These are phyloP conservation scores for Oryzias sinensis DNA, from an alignment of 2,797 vertebrate genomes.

Conservation along the genomic window DNA sequence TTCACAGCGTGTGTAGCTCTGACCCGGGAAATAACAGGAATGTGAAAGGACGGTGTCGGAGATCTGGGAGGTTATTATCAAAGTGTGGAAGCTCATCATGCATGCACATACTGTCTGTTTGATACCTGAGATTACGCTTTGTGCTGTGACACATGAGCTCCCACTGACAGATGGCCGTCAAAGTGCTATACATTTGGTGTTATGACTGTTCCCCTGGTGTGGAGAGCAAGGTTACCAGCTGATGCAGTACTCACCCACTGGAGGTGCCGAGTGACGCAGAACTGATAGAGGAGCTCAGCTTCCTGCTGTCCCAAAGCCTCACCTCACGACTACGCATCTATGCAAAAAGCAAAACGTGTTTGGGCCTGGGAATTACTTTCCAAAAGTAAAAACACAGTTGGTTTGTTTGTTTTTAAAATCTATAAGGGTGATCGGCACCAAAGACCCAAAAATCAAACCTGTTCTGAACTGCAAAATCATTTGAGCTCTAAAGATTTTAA, in stretches of 20 bases:
- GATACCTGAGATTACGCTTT: slow-evolving; percentile 19
- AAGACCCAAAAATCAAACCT: no score
- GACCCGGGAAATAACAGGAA: slow-evolving; percentile 58
- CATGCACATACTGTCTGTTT: slow-evolving; percentile 14
- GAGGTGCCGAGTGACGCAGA: slow-evolving; percentile 82
- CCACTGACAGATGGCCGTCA: slow-evolving; percentile 6
- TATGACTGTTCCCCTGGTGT: neutral
- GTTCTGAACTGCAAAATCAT: no score
- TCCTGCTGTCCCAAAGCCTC: slow-evolving; percentile 90
- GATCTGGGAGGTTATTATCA: slow-evolving; percentile 45
- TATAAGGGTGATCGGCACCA: no score
- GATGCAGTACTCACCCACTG: slow-evolving; percentile 81
- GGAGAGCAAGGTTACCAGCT: neutral
- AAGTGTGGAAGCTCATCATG: slow-evolving; percentile 1
- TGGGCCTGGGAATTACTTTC: no score
- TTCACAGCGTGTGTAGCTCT: slow-evolving; percentile 21
- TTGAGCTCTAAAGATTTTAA: no score
- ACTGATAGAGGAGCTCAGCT: slow-evolving; percentile 74
- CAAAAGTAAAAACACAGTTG: no score
- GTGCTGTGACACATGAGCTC: slow-evolving; percentile 12
- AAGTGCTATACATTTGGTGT: slow-evolving; percentile 12
- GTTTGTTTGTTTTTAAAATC: no score
- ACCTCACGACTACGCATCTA: slow-evolving; percentile 89
- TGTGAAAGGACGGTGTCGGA: slow-evolving; percentile 46
- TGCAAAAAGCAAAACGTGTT: slow-evolving; percentile 9